A percentile compares a stretch with the other conserved stretches of the same genome.
phyloP scores from a whole-genome alignment of 2,888 invertebrate genomes.

The Ypsolopha sequella region DNA sequence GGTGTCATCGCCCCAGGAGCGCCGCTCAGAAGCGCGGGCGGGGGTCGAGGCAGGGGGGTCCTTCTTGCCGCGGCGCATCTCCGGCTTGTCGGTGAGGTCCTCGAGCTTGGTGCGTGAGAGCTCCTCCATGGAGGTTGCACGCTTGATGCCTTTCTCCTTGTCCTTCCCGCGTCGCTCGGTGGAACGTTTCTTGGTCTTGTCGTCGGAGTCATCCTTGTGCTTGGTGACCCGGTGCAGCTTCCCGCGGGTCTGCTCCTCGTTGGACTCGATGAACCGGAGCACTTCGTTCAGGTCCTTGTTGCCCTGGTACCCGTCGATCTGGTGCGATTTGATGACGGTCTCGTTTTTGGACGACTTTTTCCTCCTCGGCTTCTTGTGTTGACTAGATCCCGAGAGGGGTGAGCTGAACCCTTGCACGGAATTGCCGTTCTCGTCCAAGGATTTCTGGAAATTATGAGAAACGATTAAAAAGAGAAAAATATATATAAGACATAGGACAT shows the following conservation, averaged over 20 bases:
- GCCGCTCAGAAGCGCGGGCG: slow-evolving; percentile 50
- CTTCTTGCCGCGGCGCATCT: slow-evolving; percentile 70
- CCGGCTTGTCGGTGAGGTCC: slow-evolving; percentile 72
- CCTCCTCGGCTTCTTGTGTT: slow-evolving; percentile 68
- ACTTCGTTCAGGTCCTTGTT: slow-evolving; percentile 83
- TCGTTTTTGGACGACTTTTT: slow-evolving; percentile 74
- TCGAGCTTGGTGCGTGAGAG: slow-evolving; percentile 82
- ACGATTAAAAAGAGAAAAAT: too few relatives aligned
- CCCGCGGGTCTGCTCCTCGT: slow-evolving; percentile 45
- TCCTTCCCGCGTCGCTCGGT: slow-evolving; percentile 43
- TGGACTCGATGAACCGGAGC: slow-evolving; percentile 82
- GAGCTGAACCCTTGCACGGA: slow-evolving; percentile 72
- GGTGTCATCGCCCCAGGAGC: slow-evolving; percentile 78
- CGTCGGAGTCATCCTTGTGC: slow-evolving; percentile 53
- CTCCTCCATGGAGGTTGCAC: slow-evolving; percentile 86
- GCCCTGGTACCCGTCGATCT: slow-evolving; percentile 84
- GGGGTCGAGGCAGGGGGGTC: slow-evolving; percentile 32
- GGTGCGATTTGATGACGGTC: slow-evolving; percentile 68
- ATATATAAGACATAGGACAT: too few relatives aligned
- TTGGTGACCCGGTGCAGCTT: slow-evolving; percentile 40
- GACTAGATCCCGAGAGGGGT: slow-evolving; percentile 55
- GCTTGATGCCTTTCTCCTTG: slow-evolving; percentile 61
- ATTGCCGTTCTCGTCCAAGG: slow-evolving; percentile 86
- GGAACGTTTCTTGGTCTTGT: slow-evolving; percentile 65
- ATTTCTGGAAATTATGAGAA: slow-evolving; percentile 61